phyloP scores from a whole-genome alignment of 2,888 invertebrate species.

The Nomada lathburiana region DNA sequence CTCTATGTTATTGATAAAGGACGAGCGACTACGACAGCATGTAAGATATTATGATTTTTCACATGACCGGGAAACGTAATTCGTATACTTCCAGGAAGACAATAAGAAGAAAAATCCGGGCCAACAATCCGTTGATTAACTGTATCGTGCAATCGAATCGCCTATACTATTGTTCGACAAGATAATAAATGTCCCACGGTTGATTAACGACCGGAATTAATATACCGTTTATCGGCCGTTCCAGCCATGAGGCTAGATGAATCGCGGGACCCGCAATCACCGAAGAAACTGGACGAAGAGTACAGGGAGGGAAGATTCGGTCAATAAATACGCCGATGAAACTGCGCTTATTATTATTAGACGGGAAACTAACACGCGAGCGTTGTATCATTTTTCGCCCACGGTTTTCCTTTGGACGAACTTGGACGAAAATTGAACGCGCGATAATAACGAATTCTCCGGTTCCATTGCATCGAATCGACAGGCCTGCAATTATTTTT shows the following conservation, averaged over 20 bases:
- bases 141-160: conserved; percentile 3
- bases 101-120: no score
- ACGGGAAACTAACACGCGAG: not conserved
- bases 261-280: not conserved
- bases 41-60: no score
- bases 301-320: not conserved
- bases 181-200: not conserved
- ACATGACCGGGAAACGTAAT: no score
- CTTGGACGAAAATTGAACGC: no score
- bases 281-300: not conserved
- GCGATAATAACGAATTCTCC: no score
- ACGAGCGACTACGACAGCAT: no score
- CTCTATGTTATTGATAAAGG: no score
- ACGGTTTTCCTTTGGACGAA: not conserved
- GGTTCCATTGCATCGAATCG: no score
- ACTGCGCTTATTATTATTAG: not conserved
- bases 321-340: not conserved
- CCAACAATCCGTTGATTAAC: not conserved
- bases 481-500: no score
- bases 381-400: not conserved
- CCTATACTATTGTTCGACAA: not conserved
- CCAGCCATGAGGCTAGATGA: not conserved
- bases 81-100: no score
- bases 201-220: conserved; percentile 36
- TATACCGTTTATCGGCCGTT: conserved; percentile 29